A percentile compares a stretch with the other conserved stretches of the same genome.
Conservation (phyloP, 1,140 invertebrate genomes). For the Musca domestica region DNA sequence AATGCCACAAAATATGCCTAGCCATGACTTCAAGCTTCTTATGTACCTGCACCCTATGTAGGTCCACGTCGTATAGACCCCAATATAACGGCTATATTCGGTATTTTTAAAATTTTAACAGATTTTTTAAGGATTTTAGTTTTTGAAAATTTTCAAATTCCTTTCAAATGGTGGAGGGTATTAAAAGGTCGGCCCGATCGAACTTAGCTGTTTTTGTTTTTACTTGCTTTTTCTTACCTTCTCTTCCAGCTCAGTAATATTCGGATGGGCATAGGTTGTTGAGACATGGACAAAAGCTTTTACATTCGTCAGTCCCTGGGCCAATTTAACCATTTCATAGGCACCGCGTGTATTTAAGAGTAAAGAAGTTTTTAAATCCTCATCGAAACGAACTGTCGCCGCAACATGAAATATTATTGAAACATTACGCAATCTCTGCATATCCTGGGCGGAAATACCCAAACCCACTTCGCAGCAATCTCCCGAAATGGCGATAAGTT, state of each 20-base stretch:
- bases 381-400: conserved; percentile 78
- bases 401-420: conserved; percentile 90
- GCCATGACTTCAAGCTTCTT: too few species aligned
- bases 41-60: too few species aligned
- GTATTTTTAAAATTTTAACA: too few species aligned
- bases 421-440: conserved; percentile 61
- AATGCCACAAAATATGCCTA: too few species aligned
- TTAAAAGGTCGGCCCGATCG: too few species aligned
- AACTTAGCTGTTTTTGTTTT: too few species aligned
- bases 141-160: too few species aligned
- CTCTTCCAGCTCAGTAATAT: conserved; percentile 69
- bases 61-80: too few species aligned
- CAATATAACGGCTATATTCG: too few species aligned
- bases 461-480: conserved; percentile 68
- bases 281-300: conserved; percentile 79
- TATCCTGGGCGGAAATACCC: conserved; percentile 54
- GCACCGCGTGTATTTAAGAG: conserved; percentile 68
- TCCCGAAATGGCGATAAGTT: conserved; percentile 75
- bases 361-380: conserved; percentile 68
- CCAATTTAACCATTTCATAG: conserved; percentile 64
- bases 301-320: conserved; percentile 65
- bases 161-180: too few species aligned
- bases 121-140: too few species aligned
- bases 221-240: conserved; percentile 47
- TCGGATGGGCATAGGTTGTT: conserved; percentile 79